These are phyloP conservation scores for Menidia menidia DNA, from an alignment of 2,797 vertebrate species.

Conservation along the genomic window DNA sequence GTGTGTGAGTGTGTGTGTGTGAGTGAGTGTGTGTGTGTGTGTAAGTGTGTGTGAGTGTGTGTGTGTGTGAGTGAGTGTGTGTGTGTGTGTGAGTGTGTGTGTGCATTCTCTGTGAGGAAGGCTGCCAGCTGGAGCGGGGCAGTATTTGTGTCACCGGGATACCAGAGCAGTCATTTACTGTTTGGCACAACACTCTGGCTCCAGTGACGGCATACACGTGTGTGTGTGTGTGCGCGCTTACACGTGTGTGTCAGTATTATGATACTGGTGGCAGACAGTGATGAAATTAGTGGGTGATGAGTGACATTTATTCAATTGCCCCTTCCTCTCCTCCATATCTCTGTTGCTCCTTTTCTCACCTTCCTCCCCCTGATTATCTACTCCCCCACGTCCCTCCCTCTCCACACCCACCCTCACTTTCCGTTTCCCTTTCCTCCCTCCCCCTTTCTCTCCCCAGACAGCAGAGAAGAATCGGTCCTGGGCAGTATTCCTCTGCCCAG, in stretches of 20 bases:
- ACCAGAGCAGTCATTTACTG: conserved; percentile 43
- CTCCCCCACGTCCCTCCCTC: conserved; percentile 2
- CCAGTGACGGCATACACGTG: conserved; percentile 23
- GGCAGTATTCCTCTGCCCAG: conserved; percentile 95
- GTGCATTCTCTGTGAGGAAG: conserved; percentile 19
- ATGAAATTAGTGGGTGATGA: conserved; percentile 64
- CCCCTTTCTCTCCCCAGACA: conserved; percentile 83
- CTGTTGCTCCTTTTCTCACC: conserved; percentile 25
- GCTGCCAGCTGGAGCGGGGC: conserved; percentile 39
- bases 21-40: conserved; percentile 1
- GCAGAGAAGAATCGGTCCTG: conserved; percentile 92
- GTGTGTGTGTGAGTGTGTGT: neutral
- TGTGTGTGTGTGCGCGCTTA: conserved; percentile 19
- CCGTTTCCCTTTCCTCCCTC: neutral
- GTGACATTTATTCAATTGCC: conserved; percentile 60
- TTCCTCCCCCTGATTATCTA: neutral
- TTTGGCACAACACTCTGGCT: conserved; percentile 39
- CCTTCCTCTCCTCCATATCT: conserved; percentile 41
- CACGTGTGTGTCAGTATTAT: conserved; percentile 21
- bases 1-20: neutral
- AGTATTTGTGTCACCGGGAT: conserved; percentile 34
- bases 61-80: neutral
- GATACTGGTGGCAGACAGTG: conserved; percentile 40
- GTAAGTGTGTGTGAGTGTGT: too few relatives aligned
- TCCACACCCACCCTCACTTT: too few relatives aligned